Evolutionary conservation across 2,888 invertebrate species (phyloP), one percentile per base, ranked within the genome.

Genomic region (Cerastoderma edule): DNA sequence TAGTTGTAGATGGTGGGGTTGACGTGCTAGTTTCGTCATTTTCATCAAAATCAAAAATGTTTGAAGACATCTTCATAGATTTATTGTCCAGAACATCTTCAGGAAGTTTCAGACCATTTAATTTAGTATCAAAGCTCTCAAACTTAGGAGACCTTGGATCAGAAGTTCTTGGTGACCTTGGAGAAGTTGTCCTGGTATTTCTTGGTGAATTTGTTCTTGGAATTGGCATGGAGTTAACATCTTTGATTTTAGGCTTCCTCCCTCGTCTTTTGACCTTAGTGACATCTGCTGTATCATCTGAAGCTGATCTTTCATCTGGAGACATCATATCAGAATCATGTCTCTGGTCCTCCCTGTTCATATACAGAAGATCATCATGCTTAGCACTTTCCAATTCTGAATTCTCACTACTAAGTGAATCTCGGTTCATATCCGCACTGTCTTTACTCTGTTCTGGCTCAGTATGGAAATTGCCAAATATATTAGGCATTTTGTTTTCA

Each of bases 21-120:
- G 5, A 24, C 13, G 39, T 24, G 24, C 28, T 63, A 22, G 65
- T 57, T 53, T 78, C 80, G 71, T 89, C 89, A 73, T 75, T 87
- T 35, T 86, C 88, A 74, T 86, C 88, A 84, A 89, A 89, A 60
- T 89, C 88, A 74, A 88, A 89, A 6, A 89, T 84, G 78, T 87
- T 88, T 2, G 77, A 67, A 8, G 57, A 39, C 27, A 39, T 16
- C 39, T 83, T 83, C 19, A 48, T 68, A 33, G 30, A 57, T 53
- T 75, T 67, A 44, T 74, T 76, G 27, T 71, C 71, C n/a, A 56
- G 48, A 39, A 46, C 46, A 44, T 67, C 63, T 13, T 67, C 50
- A 16, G 73, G 54, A 46, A 67, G 71, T 63, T 81, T 81, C 6
- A 70, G 60, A 46, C 73, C 72, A 68, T 72, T 81, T 27, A 73